Evolutionary conservation across 1,140 invertebrate genomes (phyloP).

Genomic region (Drosophila eugracilis): DNA sequence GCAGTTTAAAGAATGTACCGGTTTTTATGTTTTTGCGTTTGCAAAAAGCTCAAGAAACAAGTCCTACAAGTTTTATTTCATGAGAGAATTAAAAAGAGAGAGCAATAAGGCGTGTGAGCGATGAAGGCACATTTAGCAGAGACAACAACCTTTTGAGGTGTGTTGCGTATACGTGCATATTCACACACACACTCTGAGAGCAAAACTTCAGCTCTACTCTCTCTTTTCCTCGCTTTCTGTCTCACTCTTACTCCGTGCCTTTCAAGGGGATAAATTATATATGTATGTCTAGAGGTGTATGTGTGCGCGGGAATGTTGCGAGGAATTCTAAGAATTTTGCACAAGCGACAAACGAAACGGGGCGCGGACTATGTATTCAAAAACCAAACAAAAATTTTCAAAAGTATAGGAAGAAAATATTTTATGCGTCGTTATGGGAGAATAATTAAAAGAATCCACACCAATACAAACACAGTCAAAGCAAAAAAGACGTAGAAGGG

Average conservation of each 20-base stretch:
- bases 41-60: conserved; percentile 71
- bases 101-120: conserved; percentile 31
- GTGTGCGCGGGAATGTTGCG: conserved; percentile 78
- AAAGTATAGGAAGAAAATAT: conserved; percentile 3
- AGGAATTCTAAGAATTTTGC: conserved; percentile 82
- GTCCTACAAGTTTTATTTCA: conserved; percentile 72
- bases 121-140: conserved; percentile 39
- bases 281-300: conserved; percentile 39
- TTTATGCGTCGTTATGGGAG: conserved; percentile 6
- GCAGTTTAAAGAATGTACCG: conserved; percentile 66
- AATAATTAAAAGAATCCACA: conserved; percentile 10
- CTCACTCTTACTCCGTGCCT: conserved; percentile 6
- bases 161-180: conserved; percentile 66
- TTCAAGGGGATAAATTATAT: conserved; percentile 40
- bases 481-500: conserved; percentile 8
- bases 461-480: conserved; percentile 11
- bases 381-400: conserved; percentile 1
- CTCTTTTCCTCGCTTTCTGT: conserved; percentile 49
- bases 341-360: conserved; percentile 43
- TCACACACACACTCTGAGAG: conserved; percentile 6
- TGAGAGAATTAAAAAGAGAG: conserved; percentile 17
- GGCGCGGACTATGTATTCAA: conserved; percentile 22
- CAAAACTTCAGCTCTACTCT: conserved; percentile 10
- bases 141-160: conserved; percentile 73
- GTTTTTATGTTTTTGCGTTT: conserved; percentile 75